Base-by-base conservation (phyloP, 2,113 vertebrate genomes). In the Urocolius indicus region DNA sequence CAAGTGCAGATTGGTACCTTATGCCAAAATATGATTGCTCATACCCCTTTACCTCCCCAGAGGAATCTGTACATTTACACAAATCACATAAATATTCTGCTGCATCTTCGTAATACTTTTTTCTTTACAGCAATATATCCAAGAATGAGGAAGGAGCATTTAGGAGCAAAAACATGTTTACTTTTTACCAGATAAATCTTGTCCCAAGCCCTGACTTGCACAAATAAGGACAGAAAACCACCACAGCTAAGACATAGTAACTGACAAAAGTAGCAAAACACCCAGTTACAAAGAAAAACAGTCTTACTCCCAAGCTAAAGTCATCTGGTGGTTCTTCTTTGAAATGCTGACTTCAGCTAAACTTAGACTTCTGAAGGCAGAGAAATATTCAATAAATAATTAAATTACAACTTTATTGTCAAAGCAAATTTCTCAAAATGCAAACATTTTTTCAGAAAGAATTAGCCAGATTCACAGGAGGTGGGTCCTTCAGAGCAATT, bases 361-460 rank as follows among this genome's bases (percentile, higher is more conserved):
- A 76, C 17, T 22, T 22, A 6, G 51, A 2, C 26, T 32, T 71
- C 81, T n/a, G 36, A 29, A 58, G 38, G 34, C 48, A 67, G 69
- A 43, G 49, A 58, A 67, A 62, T 19, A 36, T 22, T 45, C 54
- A 49, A 67, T 88, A 81, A 93, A 91, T 93, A 68, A 88, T 85
- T 91, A 62, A 91, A 58, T 81, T 49, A 52, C 0, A 0, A 11
- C 45, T 67, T 48, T 14, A 59, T 77, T 85, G 80, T 67, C 48
- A 15, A 58, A 72, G 69, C 7, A 11, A 18, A n/a, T 54, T 67
- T 41, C 84, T 59, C 23, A 23, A 87, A 88, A 82, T 59, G 89
- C 84, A 58, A 23, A 20, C 29, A 55, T 58, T 93, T 63, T 95
- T 87, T 57, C 43, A 30, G 87, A 72, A 48, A 58, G 52, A 55